These are phyloP conservation scores for Stichodactyla mertensii DNA, from an alignment of 64 coral and sea anemone genomes.

Conservation along the genomic window DNA sequence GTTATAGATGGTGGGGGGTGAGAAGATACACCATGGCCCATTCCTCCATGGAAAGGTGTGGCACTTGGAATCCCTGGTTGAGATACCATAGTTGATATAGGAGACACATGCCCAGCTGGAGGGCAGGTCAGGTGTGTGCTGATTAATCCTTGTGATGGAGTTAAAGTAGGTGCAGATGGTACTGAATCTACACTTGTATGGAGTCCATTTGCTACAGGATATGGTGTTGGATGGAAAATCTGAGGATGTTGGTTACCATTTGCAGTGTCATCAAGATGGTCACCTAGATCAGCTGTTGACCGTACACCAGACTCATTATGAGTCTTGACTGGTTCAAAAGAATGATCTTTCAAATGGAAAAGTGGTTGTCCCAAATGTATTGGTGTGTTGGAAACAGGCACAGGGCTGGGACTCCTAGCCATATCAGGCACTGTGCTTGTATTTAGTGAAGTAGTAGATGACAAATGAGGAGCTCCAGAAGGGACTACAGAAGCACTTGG, in stretches of 20 bases:
- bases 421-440: conserved; percentile 7
- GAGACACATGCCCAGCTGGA: conserved; percentile 40
- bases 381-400: conserved; percentile 19
- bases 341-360: conserved; percentile 70
- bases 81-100: neutral
- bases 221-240: conserved; percentile 57
- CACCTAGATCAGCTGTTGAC: conserved; percentile 72
- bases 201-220: neutral
- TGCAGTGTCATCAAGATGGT: conserved; percentile 58
- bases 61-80: neutral
- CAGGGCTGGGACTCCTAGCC: neutral
- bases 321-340: conserved; percentile 77
- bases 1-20: neutral
- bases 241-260: conserved; percentile 26
- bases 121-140: neutral
- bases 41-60: neutral
- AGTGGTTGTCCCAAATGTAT: conserved; percentile 74
- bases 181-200: neutral
- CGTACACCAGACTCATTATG: conserved; percentile 54
- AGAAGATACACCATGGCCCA: neutral
- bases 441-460: conserved; percentile 25
- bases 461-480: neutral
- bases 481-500: conserved; percentile 2
- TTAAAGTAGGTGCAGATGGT: neutral
- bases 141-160: neutral